Evolutionary conservation across 2,888 invertebrate genomes (phyloP).

Genomic region (Poecilobothrus nobilitatus): DNA sequence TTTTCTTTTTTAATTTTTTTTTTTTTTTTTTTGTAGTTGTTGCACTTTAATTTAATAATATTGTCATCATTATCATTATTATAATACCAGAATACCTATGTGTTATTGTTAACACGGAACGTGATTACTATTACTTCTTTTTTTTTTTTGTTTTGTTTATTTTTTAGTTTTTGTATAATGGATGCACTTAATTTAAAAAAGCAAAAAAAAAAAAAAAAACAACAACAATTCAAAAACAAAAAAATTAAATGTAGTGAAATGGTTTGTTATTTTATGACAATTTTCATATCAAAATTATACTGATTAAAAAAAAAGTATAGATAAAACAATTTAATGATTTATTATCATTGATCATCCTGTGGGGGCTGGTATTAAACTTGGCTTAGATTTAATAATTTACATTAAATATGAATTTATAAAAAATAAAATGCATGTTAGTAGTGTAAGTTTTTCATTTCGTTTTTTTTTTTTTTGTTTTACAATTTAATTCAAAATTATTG

Average conservation of each 20-base stretch:
- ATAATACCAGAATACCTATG: neutral
- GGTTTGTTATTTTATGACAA: neutral
- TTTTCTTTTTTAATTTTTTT: no score
- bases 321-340: slow-evolving; percentile 17
- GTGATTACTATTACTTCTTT: neutral
- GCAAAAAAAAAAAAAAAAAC: neutral
- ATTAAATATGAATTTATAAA: neutral
- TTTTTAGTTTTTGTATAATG: neutral
- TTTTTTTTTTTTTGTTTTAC: neutral
- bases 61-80: neutral
- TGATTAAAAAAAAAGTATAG: neutral
- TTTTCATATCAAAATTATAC: neutral
- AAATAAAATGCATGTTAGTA: no score
- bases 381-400: neutral
- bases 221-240: no score
- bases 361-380: neutral
- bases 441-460: no score
- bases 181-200: neutral
- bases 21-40: neutral
- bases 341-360: slow-evolving; percentile 21
- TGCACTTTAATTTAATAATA: slow-evolving; percentile 4
- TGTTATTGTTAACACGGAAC: neutral
- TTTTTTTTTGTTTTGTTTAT: neutral
- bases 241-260: neutral
- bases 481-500: neutral